These are phyloP conservation scores for Globia sparganii DNA, from an alignment of 2,888 invertebrate species.

Conservation along the genomic window DNA sequence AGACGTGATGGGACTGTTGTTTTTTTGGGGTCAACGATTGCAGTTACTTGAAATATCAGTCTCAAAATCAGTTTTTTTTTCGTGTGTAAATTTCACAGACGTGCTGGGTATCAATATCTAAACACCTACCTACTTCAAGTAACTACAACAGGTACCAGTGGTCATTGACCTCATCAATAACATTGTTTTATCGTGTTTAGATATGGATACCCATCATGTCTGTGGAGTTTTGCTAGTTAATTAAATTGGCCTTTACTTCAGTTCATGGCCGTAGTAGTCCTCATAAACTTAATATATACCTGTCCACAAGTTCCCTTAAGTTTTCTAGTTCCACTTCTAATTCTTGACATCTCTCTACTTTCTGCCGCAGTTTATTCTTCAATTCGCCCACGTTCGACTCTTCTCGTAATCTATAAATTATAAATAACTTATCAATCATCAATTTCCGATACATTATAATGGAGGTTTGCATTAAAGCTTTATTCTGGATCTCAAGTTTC, in stretches of 20 bases:
- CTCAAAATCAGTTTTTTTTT: too few species aligned
- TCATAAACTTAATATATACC: conserved; percentile 70
- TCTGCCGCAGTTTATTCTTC: conserved; percentile 82
- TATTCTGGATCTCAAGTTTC: background rate
- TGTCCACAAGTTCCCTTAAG: conserved; percentile 85
- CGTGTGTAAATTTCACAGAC: too few species aligned
- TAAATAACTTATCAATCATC: background rate
- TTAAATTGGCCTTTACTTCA: background rate
- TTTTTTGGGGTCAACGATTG: too few species aligned
- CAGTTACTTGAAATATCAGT: too few species aligned
- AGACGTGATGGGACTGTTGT: too few species aligned
- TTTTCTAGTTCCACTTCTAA: conserved; percentile 87
- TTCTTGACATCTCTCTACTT: conserved; percentile 85
- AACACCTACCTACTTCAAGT: too few species aligned
- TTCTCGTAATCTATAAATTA: conserved; percentile 78
- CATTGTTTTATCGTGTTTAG: too few species aligned
- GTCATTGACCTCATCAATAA: too few species aligned
- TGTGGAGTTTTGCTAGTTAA: too few species aligned
- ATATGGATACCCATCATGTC: too few species aligned
- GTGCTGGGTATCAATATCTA: too few species aligned
- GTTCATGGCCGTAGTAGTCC: background rate
- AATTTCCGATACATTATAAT: background rate
- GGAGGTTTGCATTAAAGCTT: background rate
- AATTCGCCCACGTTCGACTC: conserved; percentile 85
- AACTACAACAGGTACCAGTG: too few species aligned